Conservation (phyloP, 2,888 invertebrate species). For the Lissocephala sabroskyi region DNA sequence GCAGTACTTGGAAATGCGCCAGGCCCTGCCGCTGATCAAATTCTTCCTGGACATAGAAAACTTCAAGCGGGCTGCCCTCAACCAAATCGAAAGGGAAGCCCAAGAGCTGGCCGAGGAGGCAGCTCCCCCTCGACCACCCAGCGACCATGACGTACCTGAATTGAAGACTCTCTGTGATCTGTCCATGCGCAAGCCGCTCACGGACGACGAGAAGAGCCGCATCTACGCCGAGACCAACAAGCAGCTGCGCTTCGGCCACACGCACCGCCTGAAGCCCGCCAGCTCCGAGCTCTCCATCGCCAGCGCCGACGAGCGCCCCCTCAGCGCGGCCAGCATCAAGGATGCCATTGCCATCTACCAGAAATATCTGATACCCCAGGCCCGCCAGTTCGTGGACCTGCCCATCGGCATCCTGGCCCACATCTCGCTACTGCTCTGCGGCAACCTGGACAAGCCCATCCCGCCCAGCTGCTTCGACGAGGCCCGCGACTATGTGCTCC, state of each 20-base stretch:
- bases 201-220: constrained; percentile 72
- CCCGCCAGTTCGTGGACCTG: constrained; percentile 62
- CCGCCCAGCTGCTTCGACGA: constrained; percentile 80
- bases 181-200: constrained; percentile 70
- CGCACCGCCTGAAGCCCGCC: constrained; percentile 19
- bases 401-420: constrained; percentile 68
- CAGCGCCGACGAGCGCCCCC: constrained; percentile 18
- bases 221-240: constrained; percentile 70
- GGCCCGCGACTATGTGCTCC: constrained; percentile 80
- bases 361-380: constrained; percentile 69
- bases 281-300: constrained; percentile 29
- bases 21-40: constrained; percentile 78
- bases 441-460: constrained; percentile 32
- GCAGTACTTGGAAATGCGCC: constrained; percentile 87
- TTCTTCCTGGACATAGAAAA: constrained; percentile 85
- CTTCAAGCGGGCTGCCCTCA: constrained; percentile 74
- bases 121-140: too few relatives aligned
- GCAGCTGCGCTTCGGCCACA: constrained; percentile 34
- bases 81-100: constrained; percentile 45
- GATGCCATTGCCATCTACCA: constrained; percentile 72
- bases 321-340: constrained; percentile 56
- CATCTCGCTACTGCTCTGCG: constrained; percentile 68
- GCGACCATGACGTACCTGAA: constrained; percentile 68
- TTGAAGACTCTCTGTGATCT: constrained; percentile 68
- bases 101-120: constrained; percentile 12